Conservation (phyloP, 2,113 vertebrate genomes). For the Menidia beryllina region DNA sequence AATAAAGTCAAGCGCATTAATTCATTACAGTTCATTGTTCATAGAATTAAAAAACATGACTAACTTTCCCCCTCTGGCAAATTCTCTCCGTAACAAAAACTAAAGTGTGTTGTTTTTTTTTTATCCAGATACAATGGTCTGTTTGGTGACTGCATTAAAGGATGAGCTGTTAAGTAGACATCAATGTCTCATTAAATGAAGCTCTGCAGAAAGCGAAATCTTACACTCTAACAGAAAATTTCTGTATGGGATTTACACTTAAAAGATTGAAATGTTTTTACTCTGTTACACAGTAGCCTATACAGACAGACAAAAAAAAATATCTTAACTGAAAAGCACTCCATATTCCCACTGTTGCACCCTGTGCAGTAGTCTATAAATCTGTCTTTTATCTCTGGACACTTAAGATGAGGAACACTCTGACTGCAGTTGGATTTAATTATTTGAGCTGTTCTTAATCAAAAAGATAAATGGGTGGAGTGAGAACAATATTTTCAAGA, state of each 20-base stretch:
- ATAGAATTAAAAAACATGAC: constrained; percentile 10
- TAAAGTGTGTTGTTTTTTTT: constrained; percentile 16
- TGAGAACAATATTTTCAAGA: constrained; percentile 14
- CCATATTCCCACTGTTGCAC: constrained; percentile 36
- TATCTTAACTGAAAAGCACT: constrained; percentile 53
- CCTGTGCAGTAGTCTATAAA: constrained; percentile 53
- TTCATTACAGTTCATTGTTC: constrained; percentile 35
- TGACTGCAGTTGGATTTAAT: constrained; percentile 40
- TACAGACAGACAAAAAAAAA: constrained; percentile 43
- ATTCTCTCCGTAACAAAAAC: constrained; percentile 10
- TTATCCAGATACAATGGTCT: constrained; percentile 22
- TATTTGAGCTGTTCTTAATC: constrained; percentile 57
- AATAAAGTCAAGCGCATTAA: constrained; percentile 59
- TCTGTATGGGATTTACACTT: constrained; percentile 23
- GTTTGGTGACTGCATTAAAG: constrained; percentile 5
- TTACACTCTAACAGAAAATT: constrained; percentile 8
- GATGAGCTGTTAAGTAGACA: constrained; percentile 35
- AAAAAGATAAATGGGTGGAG: constrained; percentile 44
- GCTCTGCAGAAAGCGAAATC: constrained; percentile 30
- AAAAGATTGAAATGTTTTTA: constrained; percentile 52
- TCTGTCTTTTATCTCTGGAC: constrained; percentile 57
- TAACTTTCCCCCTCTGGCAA: background rate
- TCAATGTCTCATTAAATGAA: constrained; percentile 54
- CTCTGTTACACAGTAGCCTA: constrained; percentile 32
- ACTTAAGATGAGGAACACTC: constrained; percentile 41